Evolutionary conservation across 2,797 vertebrate species (phyloP).

Genomic region (Paramormyrops hopkinsi): DNA sequence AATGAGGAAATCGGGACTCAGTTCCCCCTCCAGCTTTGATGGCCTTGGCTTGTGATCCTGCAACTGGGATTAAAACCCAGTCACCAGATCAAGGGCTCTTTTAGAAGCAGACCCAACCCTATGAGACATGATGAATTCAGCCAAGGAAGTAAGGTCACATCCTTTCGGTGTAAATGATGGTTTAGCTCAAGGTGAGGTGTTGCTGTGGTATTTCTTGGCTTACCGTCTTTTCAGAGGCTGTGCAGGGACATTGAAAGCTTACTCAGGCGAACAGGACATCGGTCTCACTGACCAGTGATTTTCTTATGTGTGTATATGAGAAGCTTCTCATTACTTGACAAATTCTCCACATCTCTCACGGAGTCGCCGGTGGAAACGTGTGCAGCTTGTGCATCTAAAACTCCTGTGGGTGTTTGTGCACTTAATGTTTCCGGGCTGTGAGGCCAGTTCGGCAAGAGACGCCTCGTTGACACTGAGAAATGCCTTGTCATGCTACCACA

Average conservation of each 20-base stretch:
- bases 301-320: neutral
- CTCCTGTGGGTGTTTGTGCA: neutral
- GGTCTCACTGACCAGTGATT: neutral
- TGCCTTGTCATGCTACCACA: neutral
- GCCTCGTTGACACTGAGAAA: neutral
- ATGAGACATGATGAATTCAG: neutral
- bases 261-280: neutral
- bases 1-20: neutral
- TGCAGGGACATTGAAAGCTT: neutral
- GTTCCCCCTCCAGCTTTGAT: neutral
- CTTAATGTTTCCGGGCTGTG: neutral
- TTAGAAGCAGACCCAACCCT: neutral
- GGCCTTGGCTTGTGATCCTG: neutral
- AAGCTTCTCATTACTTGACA: neutral
- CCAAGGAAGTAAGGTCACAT: neutral
- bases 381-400: neutral
- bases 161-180: neutral
- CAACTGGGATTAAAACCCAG: neutral
- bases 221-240: neutral
- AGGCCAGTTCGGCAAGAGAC: neutral
- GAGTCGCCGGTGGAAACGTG: neutral
- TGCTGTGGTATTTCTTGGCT: neutral
- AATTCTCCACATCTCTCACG: neutral
- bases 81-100: neutral
- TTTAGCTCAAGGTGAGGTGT: neutral